These are phyloP conservation scores for Camelus bactrianus DNA, from an alignment of 2,113 vertebrate species.

Conservation along the genomic window DNA sequence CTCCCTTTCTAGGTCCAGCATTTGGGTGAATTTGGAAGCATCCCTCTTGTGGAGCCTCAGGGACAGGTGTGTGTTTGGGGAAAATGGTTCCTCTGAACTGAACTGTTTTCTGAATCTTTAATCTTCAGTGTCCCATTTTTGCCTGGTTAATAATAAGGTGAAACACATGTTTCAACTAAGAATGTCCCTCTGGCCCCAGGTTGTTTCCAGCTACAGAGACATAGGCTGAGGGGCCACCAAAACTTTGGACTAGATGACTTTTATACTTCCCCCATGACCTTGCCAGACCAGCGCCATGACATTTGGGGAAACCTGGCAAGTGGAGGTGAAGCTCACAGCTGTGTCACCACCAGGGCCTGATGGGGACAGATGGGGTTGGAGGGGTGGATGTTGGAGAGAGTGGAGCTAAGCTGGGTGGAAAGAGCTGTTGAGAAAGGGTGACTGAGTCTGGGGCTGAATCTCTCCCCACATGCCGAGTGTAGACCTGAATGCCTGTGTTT, in stretches of 20 bases:
- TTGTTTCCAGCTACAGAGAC: background rate
- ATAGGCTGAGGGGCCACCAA: background rate
- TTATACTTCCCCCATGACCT: background rate
- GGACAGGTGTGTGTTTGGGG: no score
- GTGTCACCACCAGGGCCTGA: background rate
- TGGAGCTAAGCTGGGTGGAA: background rate
- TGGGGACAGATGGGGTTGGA: accelerated
- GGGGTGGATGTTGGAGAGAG: background rate
- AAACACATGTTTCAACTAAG: no score
- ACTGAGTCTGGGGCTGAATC: background rate
- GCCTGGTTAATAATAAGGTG: no score
- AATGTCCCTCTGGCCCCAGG: background rate
- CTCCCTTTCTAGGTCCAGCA: no score
- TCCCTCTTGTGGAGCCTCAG: no score
- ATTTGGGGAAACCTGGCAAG: background rate
- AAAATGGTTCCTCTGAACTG: no score
- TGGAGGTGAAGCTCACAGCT: background rate
- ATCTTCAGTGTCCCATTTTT: no score
- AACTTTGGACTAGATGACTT: no score
- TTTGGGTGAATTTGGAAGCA: no score
- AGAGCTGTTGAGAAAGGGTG: background rate
- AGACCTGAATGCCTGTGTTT: background rate
- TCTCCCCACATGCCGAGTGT: accelerated
- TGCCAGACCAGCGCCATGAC: background rate
- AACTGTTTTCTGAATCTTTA: no score